Base-by-base conservation (phyloP, 2,113 vertebrate species). In the Emydura subglobosa region DNA sequence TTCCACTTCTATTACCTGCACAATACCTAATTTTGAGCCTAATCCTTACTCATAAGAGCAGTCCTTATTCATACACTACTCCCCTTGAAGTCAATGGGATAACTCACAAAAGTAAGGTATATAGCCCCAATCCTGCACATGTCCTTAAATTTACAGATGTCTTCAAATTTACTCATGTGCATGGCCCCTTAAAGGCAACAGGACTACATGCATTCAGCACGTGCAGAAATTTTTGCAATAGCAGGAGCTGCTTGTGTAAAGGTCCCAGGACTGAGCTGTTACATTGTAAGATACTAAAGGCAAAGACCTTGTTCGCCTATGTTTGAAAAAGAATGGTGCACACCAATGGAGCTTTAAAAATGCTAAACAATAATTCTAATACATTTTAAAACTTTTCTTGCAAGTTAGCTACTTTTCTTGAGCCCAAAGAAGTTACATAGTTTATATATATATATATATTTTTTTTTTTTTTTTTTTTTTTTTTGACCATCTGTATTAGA, bases 101-200 rank as follows among this genome's bases (percentile, higher is more conserved):
- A 24, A 6, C 55, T 87, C 68, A 39, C 7, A 84, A 68, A 17
- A 57, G 5, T 47, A 3, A 81, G 3, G 82, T 81, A 27, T 50
- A 80, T 39, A 3, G 2, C 87, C 88, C 25, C 50, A n/a, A 90
- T 85, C 34, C 54, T 59, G 68, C 57, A 42, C 50, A 85, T 86
- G 53, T 0, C 2, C 39, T 47, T 81, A 0, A 2, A 42, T 78
- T 27, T 47, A 27, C 42, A 72, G 31, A n/a, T 22, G 19, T 72
- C 65, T 72, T 72, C 9, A 39, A 8, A n/a, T 72, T 10, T n/a
- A 22, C 19, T 16, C 16, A 27, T 7, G 10, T 44, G 74, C 7
- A 4, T 27, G 25, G 8, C 10, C 22, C 74, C 24, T 4, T 47
- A 27, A 78, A 29, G 74, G 13, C 44, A 78, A 47, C 10, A 16